Conservation (phyloP, 2,888 invertebrate genomes). For the Coleophora deauratella region DNA sequence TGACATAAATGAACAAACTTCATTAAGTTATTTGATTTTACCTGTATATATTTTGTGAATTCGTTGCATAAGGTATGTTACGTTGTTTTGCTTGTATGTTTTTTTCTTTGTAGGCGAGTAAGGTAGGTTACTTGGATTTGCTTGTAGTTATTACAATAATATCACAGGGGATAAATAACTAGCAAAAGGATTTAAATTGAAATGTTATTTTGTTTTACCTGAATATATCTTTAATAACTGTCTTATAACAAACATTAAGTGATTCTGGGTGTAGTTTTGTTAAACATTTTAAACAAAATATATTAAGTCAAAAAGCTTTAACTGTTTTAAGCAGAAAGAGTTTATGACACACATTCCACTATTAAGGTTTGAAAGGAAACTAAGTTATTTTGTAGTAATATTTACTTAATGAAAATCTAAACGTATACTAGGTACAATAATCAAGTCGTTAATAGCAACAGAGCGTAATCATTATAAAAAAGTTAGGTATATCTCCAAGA, state of each 20-base stretch:
- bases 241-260: slow-evolving; percentile 1
- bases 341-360: not conserved
- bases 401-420: no score
- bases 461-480: no score
- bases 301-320: not conserved
- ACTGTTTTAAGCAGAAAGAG: not conserved
- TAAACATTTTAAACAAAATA: not conserved
- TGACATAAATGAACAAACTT: not conserved
- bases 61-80: not conserved
- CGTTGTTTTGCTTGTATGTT: not conserved
- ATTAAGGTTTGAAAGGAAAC: not conserved
- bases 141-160: not conserved
- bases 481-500: no score
- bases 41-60: no score
- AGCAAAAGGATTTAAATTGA: not conserved
- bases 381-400: no score
- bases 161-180: not conserved
- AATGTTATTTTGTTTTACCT: not conserved
- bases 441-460: no score
- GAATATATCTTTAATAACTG: not conserved
- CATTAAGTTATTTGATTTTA: no score
- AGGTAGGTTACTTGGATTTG: not conserved
- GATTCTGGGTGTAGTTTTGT: not conserved
- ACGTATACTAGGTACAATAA: no score
- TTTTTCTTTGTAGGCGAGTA: not conserved